Base-by-base conservation (phyloP, 2,888 invertebrate species). In the Spilosoma lubricipeda region DNA sequence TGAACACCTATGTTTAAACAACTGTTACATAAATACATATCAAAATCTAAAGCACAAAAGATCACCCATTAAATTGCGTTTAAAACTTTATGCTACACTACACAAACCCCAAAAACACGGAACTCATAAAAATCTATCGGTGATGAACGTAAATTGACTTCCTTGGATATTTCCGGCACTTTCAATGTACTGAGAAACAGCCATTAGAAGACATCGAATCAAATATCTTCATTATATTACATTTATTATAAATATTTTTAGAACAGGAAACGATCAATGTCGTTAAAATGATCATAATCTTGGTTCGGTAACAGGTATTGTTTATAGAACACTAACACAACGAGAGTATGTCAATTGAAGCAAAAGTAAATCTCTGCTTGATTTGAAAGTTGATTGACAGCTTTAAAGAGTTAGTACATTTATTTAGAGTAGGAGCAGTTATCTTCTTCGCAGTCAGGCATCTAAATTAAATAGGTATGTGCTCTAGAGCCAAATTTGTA, bases 11-110 rank as follows among this genome's bases (percentile, higher is more conserved):
- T 80, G 73, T 76, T 72, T 18, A 52, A 56, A 56, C 52, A 56
- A 56, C 52, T 56, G 52, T 56, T 3, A 56, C n/a, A 56, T 56
- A n/a, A 56, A 23, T 56, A n/a, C 52, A 52, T 56, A n/a, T n/a
- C 52, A 56, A 56, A 56, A 56, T 56, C 52, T 84, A 85, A 82
- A 80, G 77, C 77, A 77, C 77, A 77, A 80, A 80, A 81, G 70
- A 74, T 72, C 70, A 84, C 73, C 56, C 73, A 75, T 80, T 76
- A 69, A 76, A 84, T 45, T 71, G 27, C 65, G 74, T 67, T 73
- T 23, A 59, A 72, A 72, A 15, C 3, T 71, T 52, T 20, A 20
- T 4, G 33, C 78, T 75, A 77, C 42, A 65, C 78, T 75, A 77
- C 42, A 65, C 66, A 71, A 74, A 75, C 33, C 36, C 23, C 67